Evolutionary conservation across 2,113 vertebrate species (phyloP), one percentile per base, ranked within the genome.

Genomic region (Fregetta grallaria): DNA sequence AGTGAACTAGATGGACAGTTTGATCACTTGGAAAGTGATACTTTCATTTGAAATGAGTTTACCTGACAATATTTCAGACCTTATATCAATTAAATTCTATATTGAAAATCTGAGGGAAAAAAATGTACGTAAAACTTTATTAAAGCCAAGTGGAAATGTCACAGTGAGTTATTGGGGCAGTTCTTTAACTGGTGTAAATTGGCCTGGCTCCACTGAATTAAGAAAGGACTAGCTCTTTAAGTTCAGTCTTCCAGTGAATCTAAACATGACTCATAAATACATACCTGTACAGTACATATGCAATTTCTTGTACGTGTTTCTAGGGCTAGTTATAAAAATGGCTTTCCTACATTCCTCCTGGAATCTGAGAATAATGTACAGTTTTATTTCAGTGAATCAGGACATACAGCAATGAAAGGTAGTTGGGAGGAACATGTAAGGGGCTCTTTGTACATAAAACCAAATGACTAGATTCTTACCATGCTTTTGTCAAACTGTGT

Each of bases 21-120:
- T 95, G 94, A 97, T 97, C 84, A 47, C 84, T 97, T 96, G 70
- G 81, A 97, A 97, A 92, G 50, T 93, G 75, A 79, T 96, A 65
- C 59, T 95, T 97, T 67, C 66, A 94, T 93, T 86, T 96, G 83
- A 97, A 98, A 96, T 92, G 56, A 71, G 80, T 85, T 96, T 95
- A 86, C 91, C 81, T 96, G 78, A 94, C 95, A 94, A 91, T 94
- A 89, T 90, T 97, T 97, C 83, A 96, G 93, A 95, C 58, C 61
- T 61, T 82, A 49, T 97, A 66, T 94, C 77, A 82, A 97, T 96
- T 98, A 94, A 96, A 96, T 96, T 95, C 26, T 77, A 75, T 95
- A 94, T 81, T 84, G 76, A 95, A 97, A 97, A 95, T 92, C 25
- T 15, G 77, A 97, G 88, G 70, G 55, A 96, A 97, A 97, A 97